These are phyloP conservation scores for Poicephalus gulielmi DNA, from an alignment of 2,113 vertebrate species.

Conservation along the genomic window DNA sequence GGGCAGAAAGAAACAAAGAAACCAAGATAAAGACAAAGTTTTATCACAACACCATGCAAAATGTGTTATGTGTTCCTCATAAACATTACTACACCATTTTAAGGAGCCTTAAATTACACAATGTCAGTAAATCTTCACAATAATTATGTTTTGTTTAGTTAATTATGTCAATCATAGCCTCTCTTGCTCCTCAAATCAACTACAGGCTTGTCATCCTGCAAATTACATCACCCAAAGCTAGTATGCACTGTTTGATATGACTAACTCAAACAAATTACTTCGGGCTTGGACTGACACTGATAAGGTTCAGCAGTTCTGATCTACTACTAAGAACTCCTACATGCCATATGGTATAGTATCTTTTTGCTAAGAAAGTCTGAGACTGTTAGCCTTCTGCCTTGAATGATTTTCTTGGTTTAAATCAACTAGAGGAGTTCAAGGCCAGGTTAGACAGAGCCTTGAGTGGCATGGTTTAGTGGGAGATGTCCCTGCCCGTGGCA, in stretches of 20 bases:
- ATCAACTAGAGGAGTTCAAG: not conserved
- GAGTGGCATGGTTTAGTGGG: too few species aligned
- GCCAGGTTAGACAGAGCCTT: too few species aligned
- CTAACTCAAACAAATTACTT: not conserved
- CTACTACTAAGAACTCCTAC: not conserved
- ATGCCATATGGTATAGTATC: not conserved
- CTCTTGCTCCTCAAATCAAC: not conserved
- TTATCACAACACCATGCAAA: not conserved
- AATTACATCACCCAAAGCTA: not conserved
- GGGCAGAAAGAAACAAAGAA: not conserved
- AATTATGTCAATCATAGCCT: not conserved
- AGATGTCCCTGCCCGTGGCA: too few species aligned
- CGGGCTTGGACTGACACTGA: not conserved
- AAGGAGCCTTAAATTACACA: not conserved
- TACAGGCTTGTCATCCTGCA: not conserved
- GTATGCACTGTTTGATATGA: not conserved
- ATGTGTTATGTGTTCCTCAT: fast-evolving
- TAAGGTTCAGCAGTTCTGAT: not conserved
- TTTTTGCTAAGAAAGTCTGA: not conserved
- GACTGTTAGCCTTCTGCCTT: not conserved
- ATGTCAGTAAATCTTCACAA: not conserved
- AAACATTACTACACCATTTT: not conserved
- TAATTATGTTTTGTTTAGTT: not conserved
- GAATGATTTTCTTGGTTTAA: not conserved
- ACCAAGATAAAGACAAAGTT: not conserved